Conservation (phyloP, 2,113 vertebrate species). For the Pelobates fuscus region DNA sequence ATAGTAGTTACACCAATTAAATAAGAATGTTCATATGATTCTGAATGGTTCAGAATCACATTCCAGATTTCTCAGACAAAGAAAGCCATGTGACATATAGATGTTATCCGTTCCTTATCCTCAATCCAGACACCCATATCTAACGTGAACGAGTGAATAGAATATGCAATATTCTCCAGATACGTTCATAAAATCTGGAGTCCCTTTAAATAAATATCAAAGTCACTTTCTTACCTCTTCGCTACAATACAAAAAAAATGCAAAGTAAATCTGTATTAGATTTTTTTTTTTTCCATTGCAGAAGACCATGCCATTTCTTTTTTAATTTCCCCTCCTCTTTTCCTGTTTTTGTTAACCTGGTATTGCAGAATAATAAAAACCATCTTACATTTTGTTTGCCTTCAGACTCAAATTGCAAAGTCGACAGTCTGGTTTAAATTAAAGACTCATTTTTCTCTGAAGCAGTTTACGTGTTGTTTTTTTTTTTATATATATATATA, state of each 20-base stretch:
- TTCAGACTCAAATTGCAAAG: constrained; percentile 47
- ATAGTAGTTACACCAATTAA: too few relatives aligned
- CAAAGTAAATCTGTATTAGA: constrained; percentile 16
- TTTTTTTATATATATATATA: too few relatives aligned
- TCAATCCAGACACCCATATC: too few relatives aligned
- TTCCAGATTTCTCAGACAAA: too few relatives aligned
- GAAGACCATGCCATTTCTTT: constrained; percentile 25
- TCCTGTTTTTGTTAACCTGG: constrained; percentile 51
- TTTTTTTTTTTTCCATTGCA: constrained; percentile 3
- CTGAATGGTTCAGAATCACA: too few relatives aligned
- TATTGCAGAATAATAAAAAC: constrained; percentile 48
- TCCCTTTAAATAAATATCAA: too few relatives aligned
- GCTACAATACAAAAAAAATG: constrained; percentile 12
- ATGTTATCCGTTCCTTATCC: too few relatives aligned
- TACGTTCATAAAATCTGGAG: too few relatives aligned
- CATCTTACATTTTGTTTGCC: constrained; percentile 46
- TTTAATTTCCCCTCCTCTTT: constrained; percentile 34
- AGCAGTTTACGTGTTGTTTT: constrained; percentile 32
- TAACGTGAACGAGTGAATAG: too few relatives aligned
- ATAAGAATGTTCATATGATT: too few relatives aligned
- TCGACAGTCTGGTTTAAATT: constrained; percentile 45
- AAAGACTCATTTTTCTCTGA: constrained; percentile 40
- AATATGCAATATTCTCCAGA: too few relatives aligned
- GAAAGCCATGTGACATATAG: too few relatives aligned
- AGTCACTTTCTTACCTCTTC: background rate